Conservation (phyloP, 1,140 invertebrate genomes). For the Camponotus pennsylvanicus region DNA sequence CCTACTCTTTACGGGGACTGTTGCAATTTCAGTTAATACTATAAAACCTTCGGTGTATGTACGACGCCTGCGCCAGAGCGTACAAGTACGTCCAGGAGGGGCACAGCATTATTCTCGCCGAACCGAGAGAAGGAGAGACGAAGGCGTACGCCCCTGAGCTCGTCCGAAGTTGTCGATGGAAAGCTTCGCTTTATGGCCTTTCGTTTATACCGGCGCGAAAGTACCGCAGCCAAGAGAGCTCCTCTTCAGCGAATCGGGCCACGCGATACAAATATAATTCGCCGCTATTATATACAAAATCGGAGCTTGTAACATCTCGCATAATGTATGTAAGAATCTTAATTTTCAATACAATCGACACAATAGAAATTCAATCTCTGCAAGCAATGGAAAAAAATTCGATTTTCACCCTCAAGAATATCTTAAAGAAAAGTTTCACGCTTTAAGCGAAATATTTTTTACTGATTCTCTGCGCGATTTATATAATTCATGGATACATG, state of each 20-base stretch:
- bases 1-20: slow-evolving; percentile 77
- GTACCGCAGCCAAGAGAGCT: slow-evolving; percentile 4
- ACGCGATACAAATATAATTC: slow-evolving; percentile 30
- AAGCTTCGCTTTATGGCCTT: slow-evolving; percentile 68
- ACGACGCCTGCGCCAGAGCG: slow-evolving; percentile 34
- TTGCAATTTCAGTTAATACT: slow-evolving; percentile 83
- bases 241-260: slow-evolving; percentile 17
- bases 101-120: slow-evolving; percentile 29
- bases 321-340: background rate
- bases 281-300: background rate
- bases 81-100: slow-evolving; percentile 41
- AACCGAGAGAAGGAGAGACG: slow-evolving; percentile 18
- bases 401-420: background rate
- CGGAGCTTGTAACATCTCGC: background rate
- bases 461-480: background rate
- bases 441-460: background rate
- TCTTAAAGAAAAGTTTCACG: no score
- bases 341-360: background rate
- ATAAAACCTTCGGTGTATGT: slow-evolving; percentile 80
- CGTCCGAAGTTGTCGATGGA: slow-evolving; percentile 69
- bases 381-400: no score
- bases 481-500: background rate
- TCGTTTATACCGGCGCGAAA: slow-evolving; percentile 60
- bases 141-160: slow-evolving; percentile 46
- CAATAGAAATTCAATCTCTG: background rate